Evolutionary conservation across 2,797 vertebrate species (phyloP), one percentile per base, ranked within the genome.

Genomic region (Phoeniculus purpureus): DNA sequence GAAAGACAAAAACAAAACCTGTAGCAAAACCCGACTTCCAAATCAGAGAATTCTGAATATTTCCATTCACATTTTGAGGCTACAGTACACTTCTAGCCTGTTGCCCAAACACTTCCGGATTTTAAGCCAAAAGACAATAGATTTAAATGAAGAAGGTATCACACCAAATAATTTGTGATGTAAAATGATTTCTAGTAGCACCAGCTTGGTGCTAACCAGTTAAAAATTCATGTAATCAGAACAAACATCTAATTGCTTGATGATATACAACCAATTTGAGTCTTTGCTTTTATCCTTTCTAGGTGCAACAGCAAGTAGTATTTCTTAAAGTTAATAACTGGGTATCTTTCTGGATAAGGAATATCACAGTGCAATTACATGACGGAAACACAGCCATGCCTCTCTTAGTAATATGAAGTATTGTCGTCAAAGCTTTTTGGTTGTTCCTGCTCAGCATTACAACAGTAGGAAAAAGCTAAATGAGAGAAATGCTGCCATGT

Each of bases 401-500:
- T 80, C n/a, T 18, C 62, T 85, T 75, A 86, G 71, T 84, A 84
- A 45, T 23, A 40, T 25, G 29, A 87, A 91, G 65, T 56, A 87
- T 32, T 58, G 58, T 54, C 86, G 31, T 78, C n/a, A 17, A 31
- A 61, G 87, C 51, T 76, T 26, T 83, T 87, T 62, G 12, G 9
- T 43, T 67, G 47, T 37, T 87, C 52, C 66, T 83, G 60, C 26
- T 65, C 78, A 93, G 55, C n/a, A 48, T 31, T 91, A 64, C 66
- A 93, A 91, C 85, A 77, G 85, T 51, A 89, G 79, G 85, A 80
- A 95, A 95, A 94, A 92, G 72, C 8, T 83, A 60, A 81, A 81
- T 87, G 75, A 62, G 55, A 95, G 76, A 94, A 82, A 87, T 62
- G 40, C 87, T 94, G 95, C 95, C 93, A 96, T 74, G 54, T 96